Evolutionary conservation across 2,797 vertebrate genomes (phyloP), one percentile per base, ranked within the genome.

Genomic region (Botia kubotai): DNA sequence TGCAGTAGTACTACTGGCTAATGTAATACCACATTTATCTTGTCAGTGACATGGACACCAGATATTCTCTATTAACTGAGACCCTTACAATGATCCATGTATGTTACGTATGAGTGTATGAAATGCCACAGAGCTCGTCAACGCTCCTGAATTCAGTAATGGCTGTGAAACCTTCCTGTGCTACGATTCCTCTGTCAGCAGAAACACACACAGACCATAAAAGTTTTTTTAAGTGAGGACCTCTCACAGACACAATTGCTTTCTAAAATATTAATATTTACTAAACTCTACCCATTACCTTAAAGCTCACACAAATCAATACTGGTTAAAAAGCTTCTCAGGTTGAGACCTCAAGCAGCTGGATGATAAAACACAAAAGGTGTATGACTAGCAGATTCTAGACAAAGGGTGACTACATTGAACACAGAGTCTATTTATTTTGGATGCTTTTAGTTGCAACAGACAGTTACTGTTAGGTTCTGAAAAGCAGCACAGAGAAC

Each of bases 51-150:
- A 83, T 36, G 46, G 77, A 79, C 77, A 52, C 57, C 68, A 85
- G 82, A 85, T 87, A 83, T 85, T 50, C 83, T 85, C 81, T 69
- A 87, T 87, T 85, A 87, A 85, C 84, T 53, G 81, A 75, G 85
- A 83, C 85, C 85, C 85, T 86, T 87, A 85, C 77, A 75, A 87
- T 87, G 85, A 87, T 87, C 83, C 85, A 87, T 87, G 85, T 79
- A 71, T 68, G 81, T 86, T 84, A 81, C 80, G 73, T 63, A 65
- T 66, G 72, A 83, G 83, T 69, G 57, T 81, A 85, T 83, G 72
- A 87, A 87, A 87, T 87, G 85, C 78, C 85, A 87, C 62, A 66
- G 85, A 82, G 85, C 83, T 87, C 83, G 84, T 85, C 85, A 87
- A 81, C 83, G 81, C 80, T 75, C 81, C 83, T 85, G 81, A 87